phyloP scores from a whole-genome alignment of 2,888 invertebrate species.

The Stegana nigrithorax region DNA sequence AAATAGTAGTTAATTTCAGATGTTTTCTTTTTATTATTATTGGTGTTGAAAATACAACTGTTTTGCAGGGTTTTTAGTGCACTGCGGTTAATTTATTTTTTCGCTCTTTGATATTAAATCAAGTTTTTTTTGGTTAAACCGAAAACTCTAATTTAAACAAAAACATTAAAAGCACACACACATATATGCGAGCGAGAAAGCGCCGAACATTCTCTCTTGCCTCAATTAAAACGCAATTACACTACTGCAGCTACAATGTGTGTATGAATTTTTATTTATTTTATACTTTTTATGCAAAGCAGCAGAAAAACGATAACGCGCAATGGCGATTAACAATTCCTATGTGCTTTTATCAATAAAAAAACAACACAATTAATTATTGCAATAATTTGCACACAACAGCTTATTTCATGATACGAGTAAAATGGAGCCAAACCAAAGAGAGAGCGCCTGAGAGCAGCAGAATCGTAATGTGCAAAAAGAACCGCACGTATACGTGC shows the following conservation, averaged over 20 bases:
- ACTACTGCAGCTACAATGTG: neutral
- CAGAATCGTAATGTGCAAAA: neutral
- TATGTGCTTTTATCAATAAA: neutral
- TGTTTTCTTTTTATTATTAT: too few species aligned
- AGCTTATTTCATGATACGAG: neutral
- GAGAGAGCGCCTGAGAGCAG: neutral
- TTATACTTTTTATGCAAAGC: neutral
- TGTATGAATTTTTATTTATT: neutral
- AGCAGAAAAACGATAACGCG: neutral
- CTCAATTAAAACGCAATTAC: neutral
- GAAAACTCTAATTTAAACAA: too few species aligned
- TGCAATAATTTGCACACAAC: neutral
- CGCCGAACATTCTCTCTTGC: neutral
- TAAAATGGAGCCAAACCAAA: neutral
- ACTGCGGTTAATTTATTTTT: too few species aligned
- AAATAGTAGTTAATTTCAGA: too few species aligned
- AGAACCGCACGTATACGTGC: neutral
- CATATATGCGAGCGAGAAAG: neutral
- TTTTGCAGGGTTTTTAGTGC: too few species aligned
- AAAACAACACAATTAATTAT: neutral
- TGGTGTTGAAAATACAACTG: too few species aligned
- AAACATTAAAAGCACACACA: neutral
- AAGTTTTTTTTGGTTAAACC: too few species aligned
- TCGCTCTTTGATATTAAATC: too few species aligned
- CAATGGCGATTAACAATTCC: neutral